Base-by-base conservation (phyloP, 2,888 invertebrate genomes). In the Adelphocoris suturalis region DNA sequence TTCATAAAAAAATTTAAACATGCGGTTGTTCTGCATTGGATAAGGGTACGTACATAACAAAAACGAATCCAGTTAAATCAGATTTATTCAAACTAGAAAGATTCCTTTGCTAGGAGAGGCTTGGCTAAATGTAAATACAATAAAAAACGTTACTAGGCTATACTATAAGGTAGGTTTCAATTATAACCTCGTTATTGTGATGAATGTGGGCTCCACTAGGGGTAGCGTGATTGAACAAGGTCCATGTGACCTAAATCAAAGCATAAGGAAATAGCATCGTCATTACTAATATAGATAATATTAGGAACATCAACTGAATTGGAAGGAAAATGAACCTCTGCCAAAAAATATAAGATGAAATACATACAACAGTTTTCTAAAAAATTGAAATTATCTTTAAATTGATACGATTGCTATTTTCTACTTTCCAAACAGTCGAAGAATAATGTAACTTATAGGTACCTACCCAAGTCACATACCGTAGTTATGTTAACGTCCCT, bases 101-200 rank as follows among this genome's bases (percentile, higher is more conserved):
- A 61, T 9, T 61, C 61, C 61, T 61, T 61, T 19, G n/a, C 61
- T 61, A 61, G 61, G n/a, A n/a, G 61, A 61, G 19, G 61, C 61
- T 3, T 14, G 13, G 16, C 52, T 52, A 52, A 61, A 61, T 61
- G 5, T 61, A 14, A 61, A n/a, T 61, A 61, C 61, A 61, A 61
- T 61, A 61, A 61, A 61, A 61, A 61, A 61, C 0, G 61, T 61
- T 61, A n/a, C 52, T 52, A 13, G 52, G n/a, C 61, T 16, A 61
- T 3, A 16, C 52, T 52, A 61, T 61, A 9, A 61, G 11, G 61
- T 61, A 61, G 61, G 9, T 19, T n/a, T n/a, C 19, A n/a, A 37
- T 37, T 37, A 11, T 61, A n/a, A n/a, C 5, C 16, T 61, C 14
- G 16, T 61, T n/a, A 19, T 61, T 19, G n/a, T 19, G 61, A 61